Evolutionary conservation across 1,140 invertebrate species (phyloP), one percentile per base, ranked within the genome.

Genomic region (Diorhabda sublineata): DNA sequence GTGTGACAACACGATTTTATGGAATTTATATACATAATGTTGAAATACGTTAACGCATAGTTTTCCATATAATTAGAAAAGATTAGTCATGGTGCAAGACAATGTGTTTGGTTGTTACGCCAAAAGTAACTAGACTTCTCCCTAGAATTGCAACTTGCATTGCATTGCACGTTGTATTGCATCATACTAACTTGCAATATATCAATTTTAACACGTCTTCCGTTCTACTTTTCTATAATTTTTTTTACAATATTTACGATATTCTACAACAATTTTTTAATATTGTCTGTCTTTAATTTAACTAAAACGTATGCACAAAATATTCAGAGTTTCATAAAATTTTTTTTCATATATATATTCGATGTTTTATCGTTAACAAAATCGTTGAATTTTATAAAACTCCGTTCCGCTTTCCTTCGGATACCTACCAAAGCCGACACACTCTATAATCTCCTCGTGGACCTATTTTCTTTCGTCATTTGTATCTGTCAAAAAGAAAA

Each of bases 401-500:
- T 47, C 61, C 44, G 61, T 62, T 5, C 45, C 11, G 42, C 44
- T 44, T 6, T n/a, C 42, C 2, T 9, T 44, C 61, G 2, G 9
- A 44, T 67, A 67, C 66, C 66, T 67, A 67, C 66, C 66, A 60
- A 61, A n/a, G 42, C 42, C 11, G 26, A 41, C n/a, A 58, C 3
- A 6, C 59, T 61, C 59, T 3, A 8, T 43, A 42, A 56, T 44
- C 45, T 8, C 41, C 64, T 65, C 8, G 64, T 65, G 26, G 64
- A 65, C 64, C 26, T 83, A 87, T 79, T 86, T 86, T 78, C 83
- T 83, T 80, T 87, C 85, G 76, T 87, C 85, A 79, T 84, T 85
- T 76, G 86, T 85, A 85, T 87, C 85, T 87, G 85, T 77, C 75
- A 82, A 84, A 81, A 83, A 81, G 84, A 84, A 85, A 85, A 85